phyloP scores from a whole-genome alignment of 2,113 vertebrate species.

The Paradoxurus hermaphroditus region DNA sequence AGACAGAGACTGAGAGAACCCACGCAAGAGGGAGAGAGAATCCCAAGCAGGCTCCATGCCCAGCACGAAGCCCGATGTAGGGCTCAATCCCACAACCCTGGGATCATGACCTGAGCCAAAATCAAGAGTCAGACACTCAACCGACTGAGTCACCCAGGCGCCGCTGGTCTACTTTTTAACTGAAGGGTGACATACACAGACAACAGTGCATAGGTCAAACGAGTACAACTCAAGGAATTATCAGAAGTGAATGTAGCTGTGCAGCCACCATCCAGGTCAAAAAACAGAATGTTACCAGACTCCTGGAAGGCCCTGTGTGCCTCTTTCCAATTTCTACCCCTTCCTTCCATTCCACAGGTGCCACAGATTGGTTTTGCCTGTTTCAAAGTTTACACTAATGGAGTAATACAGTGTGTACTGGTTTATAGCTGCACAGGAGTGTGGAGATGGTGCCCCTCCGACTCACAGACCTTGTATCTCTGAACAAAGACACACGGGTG shows the following conservation, averaged over 20 bases:
- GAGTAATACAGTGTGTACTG: neutral
- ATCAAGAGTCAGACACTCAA: too few species aligned
- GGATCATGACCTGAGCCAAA: too few species aligned
- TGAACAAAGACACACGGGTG: conserved; percentile 2
- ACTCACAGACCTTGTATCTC: neutral
- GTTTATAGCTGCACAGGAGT: neutral
- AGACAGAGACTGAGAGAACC: too few species aligned
- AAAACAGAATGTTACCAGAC: neutral
- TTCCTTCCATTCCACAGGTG: neutral
- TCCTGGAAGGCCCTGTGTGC: neutral
- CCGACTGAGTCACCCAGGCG: too few species aligned
- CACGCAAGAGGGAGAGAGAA: too few species aligned
- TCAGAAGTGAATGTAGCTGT: neutral
- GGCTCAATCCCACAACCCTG: too few species aligned
- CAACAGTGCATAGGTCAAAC: neutral
- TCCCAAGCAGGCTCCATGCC: too few species aligned
- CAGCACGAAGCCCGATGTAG: too few species aligned
- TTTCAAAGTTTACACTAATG: neutral
- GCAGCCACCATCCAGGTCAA: neutral
- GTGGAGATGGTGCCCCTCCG: neutral
- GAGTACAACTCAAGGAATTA: neutral
- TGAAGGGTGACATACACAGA: neutral
- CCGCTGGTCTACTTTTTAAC: neutral
- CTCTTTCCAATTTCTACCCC: neutral
- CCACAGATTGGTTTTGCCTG: neutral